These are phyloP conservation scores for Odontesthes bonariensis DNA, from an alignment of 2,113 vertebrate genomes.

Conservation along the genomic window DNA sequence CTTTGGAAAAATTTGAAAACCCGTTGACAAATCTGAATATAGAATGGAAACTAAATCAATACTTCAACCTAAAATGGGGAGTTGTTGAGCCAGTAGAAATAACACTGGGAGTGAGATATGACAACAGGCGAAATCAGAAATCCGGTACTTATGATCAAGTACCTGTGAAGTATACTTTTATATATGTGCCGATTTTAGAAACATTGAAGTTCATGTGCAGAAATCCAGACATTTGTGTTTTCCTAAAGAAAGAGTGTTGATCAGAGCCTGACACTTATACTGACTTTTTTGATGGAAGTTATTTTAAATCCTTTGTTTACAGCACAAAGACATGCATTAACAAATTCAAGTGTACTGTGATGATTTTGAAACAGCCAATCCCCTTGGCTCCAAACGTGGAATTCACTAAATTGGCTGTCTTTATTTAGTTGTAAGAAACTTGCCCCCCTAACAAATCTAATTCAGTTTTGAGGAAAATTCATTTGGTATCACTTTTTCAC, in stretches of 20 bases:
- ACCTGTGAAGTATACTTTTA: neutral
- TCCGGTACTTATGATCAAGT: conserved; percentile 16
- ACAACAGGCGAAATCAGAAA: neutral
- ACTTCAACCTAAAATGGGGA: conserved; percentile 1
- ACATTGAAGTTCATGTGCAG: conserved; percentile 22
- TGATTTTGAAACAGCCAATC: conserved; percentile 22
- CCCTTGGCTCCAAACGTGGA: conserved; percentile 23
- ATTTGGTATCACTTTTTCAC: conserved; percentile 36
- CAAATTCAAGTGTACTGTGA: conserved; percentile 24
- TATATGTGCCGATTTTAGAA: conserved; percentile 23
- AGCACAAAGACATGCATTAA: neutral
- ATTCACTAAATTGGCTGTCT: conserved; percentile 16
- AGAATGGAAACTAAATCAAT: conserved; percentile 10
- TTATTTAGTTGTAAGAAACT: conserved; percentile 26
- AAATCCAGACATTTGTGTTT: conserved; percentile 20
- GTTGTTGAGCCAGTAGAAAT: neutral
- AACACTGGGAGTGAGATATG: conserved; percentile 9
- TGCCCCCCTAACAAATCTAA: conserved; percentile 18
- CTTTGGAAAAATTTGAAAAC: conserved; percentile 3
- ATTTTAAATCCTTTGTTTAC: conserved; percentile 12
- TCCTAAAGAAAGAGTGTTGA: neutral
- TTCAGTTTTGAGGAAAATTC: conserved; percentile 15
- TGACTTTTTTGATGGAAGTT: conserved; percentile 28
- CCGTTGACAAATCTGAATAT: neutral
- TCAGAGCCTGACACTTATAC: conserved; percentile 1